A percentile compares a stretch with the other conserved stretches of the same genome.
phyloP scores from a whole-genome alignment of 2,797 vertebrate species.

The Artibeus lituratus region DNA sequence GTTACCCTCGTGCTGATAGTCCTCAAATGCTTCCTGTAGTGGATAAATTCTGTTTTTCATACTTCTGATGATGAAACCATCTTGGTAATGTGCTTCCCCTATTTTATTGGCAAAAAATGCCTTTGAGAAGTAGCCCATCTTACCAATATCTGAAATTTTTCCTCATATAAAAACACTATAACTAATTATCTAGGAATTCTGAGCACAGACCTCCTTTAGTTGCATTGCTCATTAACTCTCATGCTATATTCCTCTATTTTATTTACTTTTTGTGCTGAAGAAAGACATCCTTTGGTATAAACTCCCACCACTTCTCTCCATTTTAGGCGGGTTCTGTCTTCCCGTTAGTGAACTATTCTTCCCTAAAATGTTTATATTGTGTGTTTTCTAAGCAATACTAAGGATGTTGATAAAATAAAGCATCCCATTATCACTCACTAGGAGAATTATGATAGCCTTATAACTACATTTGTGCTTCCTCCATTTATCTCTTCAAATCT shows the following conservation, averaged over 20 bases:
- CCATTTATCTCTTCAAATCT: not conserved
- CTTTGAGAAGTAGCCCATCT: not conserved
- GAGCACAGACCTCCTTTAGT: not conserved
- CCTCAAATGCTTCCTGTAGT: not conserved
- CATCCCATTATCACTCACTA: not conserved
- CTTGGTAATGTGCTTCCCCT: not conserved
- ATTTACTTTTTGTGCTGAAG: not conserved
- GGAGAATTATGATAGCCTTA: not conserved
- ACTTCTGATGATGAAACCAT: not conserved
- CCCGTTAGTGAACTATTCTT: not conserved
- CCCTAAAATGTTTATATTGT: not conserved
- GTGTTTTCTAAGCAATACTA: not conserved
- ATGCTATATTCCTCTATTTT: not conserved
- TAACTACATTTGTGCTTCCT: not conserved
- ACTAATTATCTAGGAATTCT: not conserved
- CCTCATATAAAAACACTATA: not conserved
- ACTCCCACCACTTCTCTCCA: not conserved
- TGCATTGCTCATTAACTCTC: not conserved
- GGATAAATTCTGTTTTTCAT: not conserved
- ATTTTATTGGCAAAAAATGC: not conserved
- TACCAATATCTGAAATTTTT: not conserved
- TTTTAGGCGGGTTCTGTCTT: not conserved
- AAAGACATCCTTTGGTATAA: not conserved
- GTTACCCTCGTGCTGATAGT: fast-evolving
- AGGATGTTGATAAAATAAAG: not conserved